A percentile compares a stretch with the other conserved stretches of the same genome.
These are phyloP conservation scores for Eristalinus sepulchralis DNA, from an alignment of 2,888 invertebrate genomes.

Conservation along the genomic window DNA sequence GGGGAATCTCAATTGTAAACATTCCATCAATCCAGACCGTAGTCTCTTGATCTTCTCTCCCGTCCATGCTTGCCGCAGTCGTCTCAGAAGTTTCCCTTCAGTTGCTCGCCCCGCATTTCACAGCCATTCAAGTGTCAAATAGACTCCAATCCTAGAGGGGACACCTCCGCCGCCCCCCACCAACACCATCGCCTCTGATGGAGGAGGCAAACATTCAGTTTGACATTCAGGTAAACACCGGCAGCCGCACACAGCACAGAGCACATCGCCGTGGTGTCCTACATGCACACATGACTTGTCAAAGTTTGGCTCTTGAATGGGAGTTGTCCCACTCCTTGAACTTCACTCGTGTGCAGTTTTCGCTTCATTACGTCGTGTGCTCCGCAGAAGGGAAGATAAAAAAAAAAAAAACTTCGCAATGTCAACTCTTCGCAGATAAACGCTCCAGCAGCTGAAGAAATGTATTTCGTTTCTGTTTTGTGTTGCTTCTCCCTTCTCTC, in stretches of 20 bases:
- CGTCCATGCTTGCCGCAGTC: background rate
- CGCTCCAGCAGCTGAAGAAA: constrained; percentile 8
- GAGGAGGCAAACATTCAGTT: constrained; percentile 39
- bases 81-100: constrained; percentile 2
- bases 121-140: constrained; percentile 47
- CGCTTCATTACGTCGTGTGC: constrained; percentile 39
- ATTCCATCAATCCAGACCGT: constrained; percentile 40
- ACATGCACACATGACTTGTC: constrained; percentile 34
- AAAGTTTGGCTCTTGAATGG: constrained; percentile 30
- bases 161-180: background rate
- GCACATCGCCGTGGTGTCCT: constrained; percentile 2
- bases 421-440: constrained; percentile 26
- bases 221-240: constrained; percentile 53
- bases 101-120: background rate
- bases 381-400: background rate
- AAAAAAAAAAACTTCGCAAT: background rate
- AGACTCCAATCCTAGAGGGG: background rate
- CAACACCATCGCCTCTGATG: background rate
- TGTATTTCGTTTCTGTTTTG: background rate
- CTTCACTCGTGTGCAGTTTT: constrained; percentile 48
- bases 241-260: background rate
- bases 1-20: constrained; percentile 33
- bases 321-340: constrained; percentile 15
- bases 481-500: constrained; percentile 1
- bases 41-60: background rate